Evolutionary conservation across 2,888 invertebrate species (phyloP), one percentile per base, ranked within the genome.

Genomic region (Heterodera filipjevi): DNA sequence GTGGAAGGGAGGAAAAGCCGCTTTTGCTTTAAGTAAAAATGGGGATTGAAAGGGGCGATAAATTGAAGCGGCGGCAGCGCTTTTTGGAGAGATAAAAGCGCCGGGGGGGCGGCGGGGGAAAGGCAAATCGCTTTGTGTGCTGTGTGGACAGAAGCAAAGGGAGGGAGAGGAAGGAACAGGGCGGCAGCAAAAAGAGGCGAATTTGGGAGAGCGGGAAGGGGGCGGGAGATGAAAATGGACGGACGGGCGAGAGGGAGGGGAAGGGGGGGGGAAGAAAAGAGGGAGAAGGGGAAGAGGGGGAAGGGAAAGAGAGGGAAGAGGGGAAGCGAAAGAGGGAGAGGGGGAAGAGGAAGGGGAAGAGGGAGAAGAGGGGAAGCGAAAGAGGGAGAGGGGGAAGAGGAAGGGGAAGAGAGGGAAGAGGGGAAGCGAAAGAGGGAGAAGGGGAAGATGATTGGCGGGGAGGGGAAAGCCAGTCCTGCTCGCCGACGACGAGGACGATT

Each of bases 201-300:
- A 19, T 16, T 16, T 1, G n/a, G n/a, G 3, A 8, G 53, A 53
- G 59, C 19, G 6, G 59, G n/a, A 5, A n/a, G 49, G 46, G 71
- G 30, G 71, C 27, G 71, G 14, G 22, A 16, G n/a, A n/a, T n/a
- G 22, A 5, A n/a, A 70, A 27, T n/a, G n/a, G 30, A 70, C 8
- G 44, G 44, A n/a, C 39, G 30, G 44, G 71, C 27, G 46, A 32
- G 19, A 68, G n/a, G 12, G 12, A n/a, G n/a, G 49, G 49, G 49
- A 30, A 46, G 71, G 33, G 49, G 33, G 71, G 71, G 14, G 33
- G 49, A 71, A 19, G 68, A n/a, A n/a, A 68, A n/a, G 71, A 75
- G 27, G 75, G 76, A 35, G 16, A 16, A 19, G 53, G 22, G 22
- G 22, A 19, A 19, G 53, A 53, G 22, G 5, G 53, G 19, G 22